Evolutionary conservation across 2,797 vertebrate species (phyloP).

Genomic region (Scarus forsteni): DNA sequence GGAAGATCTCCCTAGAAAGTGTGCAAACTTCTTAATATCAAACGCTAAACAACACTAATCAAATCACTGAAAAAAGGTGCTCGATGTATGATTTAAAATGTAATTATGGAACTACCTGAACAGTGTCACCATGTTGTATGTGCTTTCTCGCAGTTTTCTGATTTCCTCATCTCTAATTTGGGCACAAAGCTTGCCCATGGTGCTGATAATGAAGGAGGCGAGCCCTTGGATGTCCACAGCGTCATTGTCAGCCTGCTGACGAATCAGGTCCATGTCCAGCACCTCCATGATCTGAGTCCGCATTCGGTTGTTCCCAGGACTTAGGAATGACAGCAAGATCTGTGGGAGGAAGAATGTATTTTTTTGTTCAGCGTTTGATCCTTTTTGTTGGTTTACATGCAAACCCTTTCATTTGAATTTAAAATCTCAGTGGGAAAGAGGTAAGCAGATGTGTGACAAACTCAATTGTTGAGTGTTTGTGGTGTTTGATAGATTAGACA

Average conservation of each 20-base stretch:
- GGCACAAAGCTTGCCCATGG: constrained; percentile 94
- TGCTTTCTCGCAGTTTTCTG: constrained; percentile 86
- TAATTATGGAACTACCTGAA: constrained; percentile 81
- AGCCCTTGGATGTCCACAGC: constrained; percentile 92
- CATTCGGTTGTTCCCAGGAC: constrained; percentile 91
- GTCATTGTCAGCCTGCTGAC: constrained; percentile 92
- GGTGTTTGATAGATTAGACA: no score
- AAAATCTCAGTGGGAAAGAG: neutral
- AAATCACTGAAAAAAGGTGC: neutral
- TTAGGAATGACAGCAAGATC: constrained; percentile 93
- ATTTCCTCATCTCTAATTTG: constrained; percentile 90
- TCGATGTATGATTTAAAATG: neutral
- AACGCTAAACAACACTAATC: no score
- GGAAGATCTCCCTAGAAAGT: constrained; percentile 82
- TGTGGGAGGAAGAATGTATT: constrained; percentile 46
- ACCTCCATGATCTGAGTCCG: constrained; percentile 94
- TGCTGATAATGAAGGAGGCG: constrained; percentile 90
- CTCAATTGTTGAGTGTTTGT: no score
- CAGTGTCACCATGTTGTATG: constrained; percentile 85
- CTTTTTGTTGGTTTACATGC: neutral
- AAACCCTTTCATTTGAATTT: neutral
- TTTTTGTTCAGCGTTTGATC: neutral
- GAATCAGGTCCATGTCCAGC: constrained; percentile 92
- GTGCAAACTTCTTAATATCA: neutral
- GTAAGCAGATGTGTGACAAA: no score